Conservation (phyloP, 2,888 invertebrate species). For the Melikaiella ostensackeni region DNA sequence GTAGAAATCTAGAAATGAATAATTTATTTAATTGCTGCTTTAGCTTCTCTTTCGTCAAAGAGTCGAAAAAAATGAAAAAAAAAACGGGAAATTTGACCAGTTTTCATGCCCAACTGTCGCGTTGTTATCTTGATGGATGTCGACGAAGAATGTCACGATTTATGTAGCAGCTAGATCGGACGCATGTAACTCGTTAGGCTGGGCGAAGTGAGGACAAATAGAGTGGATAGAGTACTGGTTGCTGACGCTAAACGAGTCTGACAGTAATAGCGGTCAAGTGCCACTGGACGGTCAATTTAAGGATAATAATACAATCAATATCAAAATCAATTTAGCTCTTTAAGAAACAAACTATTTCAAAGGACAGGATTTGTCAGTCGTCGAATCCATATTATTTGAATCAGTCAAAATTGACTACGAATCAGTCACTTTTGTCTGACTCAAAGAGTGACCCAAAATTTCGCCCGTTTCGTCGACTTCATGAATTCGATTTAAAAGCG, state of each 20-base stretch:
- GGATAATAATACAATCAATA: background rate
- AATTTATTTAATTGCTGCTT: slow-evolving; percentile 28
- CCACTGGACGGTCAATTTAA: slow-evolving; percentile 11
- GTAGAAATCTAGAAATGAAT: slow-evolving; percentile 8
- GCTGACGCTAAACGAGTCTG: slow-evolving; percentile 53
- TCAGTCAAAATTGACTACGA: too few relatives aligned
- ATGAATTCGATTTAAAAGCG: too few relatives aligned
- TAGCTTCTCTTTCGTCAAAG: background rate
- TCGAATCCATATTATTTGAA: too few relatives aligned
- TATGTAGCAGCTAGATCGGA: slow-evolving; percentile 44
- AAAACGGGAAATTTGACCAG: background rate
- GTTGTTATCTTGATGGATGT: slow-evolving; percentile 19
- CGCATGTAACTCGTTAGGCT: slow-evolving; percentile 50
- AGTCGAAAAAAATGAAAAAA: background rate
- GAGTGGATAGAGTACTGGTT: slow-evolving; percentile 52
- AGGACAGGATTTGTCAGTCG: too few relatives aligned
- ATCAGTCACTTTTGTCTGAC: too few relatives aligned
- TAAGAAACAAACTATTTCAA: background rate
- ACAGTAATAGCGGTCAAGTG: slow-evolving; percentile 49
- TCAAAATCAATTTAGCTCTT: background rate
- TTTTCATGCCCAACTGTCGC: slow-evolving; percentile 6
- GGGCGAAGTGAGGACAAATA: slow-evolving; percentile 55
- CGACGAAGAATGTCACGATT: slow-evolving; percentile 40
- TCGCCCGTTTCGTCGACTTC: too few relatives aligned
- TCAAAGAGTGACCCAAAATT: too few relatives aligned